phyloP scores from a whole-genome alignment of 2,113 vertebrate species.

The Mesitornis unicolor region DNA sequence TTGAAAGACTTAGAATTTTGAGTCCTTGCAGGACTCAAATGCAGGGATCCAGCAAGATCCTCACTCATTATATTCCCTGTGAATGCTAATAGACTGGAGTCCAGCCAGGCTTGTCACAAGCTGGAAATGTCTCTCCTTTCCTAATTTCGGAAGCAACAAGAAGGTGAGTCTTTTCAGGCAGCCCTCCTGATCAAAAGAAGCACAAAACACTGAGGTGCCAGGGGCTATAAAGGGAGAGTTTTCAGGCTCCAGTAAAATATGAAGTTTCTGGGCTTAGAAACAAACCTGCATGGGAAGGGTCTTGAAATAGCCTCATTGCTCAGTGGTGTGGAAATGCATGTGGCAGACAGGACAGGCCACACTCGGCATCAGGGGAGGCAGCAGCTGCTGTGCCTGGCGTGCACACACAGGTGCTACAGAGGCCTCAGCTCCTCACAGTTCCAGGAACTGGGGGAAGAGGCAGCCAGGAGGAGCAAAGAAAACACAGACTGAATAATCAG shows the following conservation, averaged over 20 bases:
- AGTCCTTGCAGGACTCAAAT: not conserved
- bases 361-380: fast-evolving
- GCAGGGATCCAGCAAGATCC: not conserved
- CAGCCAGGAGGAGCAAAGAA: slow-evolving; percentile 46
- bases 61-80: not conserved
- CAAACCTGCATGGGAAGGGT: not conserved
- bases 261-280: not conserved
- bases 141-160: not conserved
- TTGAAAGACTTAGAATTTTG: not conserved
- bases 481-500: slow-evolving; percentile 41
- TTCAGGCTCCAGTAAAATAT: not conserved
- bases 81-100: not conserved
- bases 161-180: fast-evolving
- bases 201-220: not conserved
- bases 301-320: not conserved
- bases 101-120: not conserved
- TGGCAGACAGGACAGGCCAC: not conserved
- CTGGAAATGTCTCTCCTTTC: not conserved
- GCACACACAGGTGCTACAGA: not conserved
- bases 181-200: not conserved
- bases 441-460: slow-evolving; percentile 33
- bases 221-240: not conserved
- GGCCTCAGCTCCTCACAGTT: slow-evolving; percentile 15
- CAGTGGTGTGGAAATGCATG: not conserved
- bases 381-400: slow-evolving; percentile 19